Evolutionary conservation across 2,797 vertebrate species (phyloP), one percentile per base, ranked within the genome.

Genomic region (Pangasius larnaudii): DNA sequence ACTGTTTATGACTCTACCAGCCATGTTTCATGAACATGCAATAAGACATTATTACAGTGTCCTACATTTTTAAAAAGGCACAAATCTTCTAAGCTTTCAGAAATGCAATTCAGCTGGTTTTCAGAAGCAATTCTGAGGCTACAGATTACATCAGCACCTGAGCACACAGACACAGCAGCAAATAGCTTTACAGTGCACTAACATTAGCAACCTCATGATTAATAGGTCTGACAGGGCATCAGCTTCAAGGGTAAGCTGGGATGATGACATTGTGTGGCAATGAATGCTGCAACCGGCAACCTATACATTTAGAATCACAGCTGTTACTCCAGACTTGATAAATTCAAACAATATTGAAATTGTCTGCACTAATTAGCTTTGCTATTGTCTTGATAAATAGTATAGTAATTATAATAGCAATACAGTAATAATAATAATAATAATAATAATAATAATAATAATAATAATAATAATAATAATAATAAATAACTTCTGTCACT

Each of bases 161-260:
- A 51, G 46, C 46, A 77, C 7, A 49, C 39, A 78, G 24, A 27
- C n/a, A 30, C 13, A 78, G 13, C 27, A 53, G n/a, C 78, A 39
- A 81, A 81, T 7, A 27, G 39, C 39, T 85, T 80, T 61, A 88
- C 58, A 30, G 24, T 58, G 30, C 18, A 30, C 74, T 80, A 84
- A 84, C 36, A 63, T 88, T 77, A 88, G 72, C 19, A 51, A 67
- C 49, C 49, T 22, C 27, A 69, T 59, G 72, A 88, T 63, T 63
- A 67, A 88, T 71, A 58, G 61, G 8, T 67, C 53, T 88, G 83
- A 81, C 75, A 85, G 75, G 75, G 39, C 14, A 80, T 72, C 53
- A 63, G 13, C 22, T 80, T 58, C n/a, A 88, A 51, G 87, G 65
- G 51, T 11, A 46, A 36, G 5, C 65, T 80, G 63, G 36, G 4